A percentile compares a stretch with the other conserved stretches of the same genome.
Evolutionary conservation across 1,140 invertebrate species (phyloP).

Genomic region (Tetramorium alpestre): DNA sequence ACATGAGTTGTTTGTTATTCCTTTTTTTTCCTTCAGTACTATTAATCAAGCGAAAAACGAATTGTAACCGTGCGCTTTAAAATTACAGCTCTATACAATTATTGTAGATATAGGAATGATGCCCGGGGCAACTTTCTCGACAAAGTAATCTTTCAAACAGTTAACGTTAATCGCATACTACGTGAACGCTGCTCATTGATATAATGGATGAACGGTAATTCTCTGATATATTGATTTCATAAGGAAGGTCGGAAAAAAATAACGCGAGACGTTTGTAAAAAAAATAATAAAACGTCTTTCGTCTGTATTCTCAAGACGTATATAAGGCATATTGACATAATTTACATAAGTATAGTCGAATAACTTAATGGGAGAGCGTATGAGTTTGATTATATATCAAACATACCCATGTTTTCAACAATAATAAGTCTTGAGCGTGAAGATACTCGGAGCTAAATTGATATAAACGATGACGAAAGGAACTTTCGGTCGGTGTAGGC

Average conservation of each 20-base stretch:
- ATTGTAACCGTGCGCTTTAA: background rate
- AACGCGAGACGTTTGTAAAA: constrained; percentile 8
- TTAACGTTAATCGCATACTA: constrained; percentile 33
- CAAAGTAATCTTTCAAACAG: constrained; percentile 46
- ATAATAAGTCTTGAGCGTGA: constrained; percentile 40
- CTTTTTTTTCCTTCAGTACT: constrained; percentile 17
- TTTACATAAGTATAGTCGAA: constrained; percentile 8
- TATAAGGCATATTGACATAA: background rate
- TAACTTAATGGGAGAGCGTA: background rate
- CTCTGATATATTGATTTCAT: constrained; percentile 8
- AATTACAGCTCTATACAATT: background rate
- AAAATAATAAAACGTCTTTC: constrained; percentile 20
- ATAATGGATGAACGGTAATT: constrained; percentile 38
- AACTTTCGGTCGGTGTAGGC: constrained; percentile 16
- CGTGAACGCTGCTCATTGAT: constrained; percentile 1
- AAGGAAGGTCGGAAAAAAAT: background rate
- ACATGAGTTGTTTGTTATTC: constrained; percentile 11
- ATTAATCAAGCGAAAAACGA: constrained; percentile 59
- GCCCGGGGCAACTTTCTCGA: constrained; percentile 25
- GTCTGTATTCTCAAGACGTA: background rate
- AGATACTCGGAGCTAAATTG: constrained; percentile 29
- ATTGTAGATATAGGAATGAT: constrained; percentile 23
- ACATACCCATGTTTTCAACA: constrained; percentile 46
- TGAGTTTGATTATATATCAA: constrained; percentile 51
- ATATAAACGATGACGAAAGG: constrained; percentile 49